phyloP scores from a whole-genome alignment of 2,797 vertebrate species.

The Enteromius thamalakanensis region DNA sequence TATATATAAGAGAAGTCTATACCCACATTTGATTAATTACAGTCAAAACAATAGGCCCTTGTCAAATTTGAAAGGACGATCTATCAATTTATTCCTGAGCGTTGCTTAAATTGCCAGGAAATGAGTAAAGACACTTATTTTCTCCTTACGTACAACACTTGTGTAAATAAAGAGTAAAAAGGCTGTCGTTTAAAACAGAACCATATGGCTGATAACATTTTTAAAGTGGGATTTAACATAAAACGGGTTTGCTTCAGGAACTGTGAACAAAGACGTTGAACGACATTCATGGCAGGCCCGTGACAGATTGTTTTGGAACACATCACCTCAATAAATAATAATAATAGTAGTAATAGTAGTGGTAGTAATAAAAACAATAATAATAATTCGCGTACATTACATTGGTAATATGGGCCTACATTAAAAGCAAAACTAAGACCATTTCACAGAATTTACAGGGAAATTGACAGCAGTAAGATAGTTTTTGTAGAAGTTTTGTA shows the following conservation, averaged over 20 bases:
- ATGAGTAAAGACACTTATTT: neutral
- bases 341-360: conserved; percentile 6
- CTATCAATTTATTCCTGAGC: conserved; percentile 7
- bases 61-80: conserved; percentile 4
- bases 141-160: neutral
- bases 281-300: neutral
- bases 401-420: neutral
- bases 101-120: conserved; percentile 1
- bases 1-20: neutral
- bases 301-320: neutral
- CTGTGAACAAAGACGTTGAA: conserved; percentile 19
- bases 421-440: neutral
- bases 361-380: neutral
- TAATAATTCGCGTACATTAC: neutral
- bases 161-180: conserved; percentile 10
- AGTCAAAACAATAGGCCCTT: conserved; percentile 25
- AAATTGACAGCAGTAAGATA: neutral
- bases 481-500: neutral
- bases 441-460: neutral
- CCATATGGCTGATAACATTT: too few relatives aligned
- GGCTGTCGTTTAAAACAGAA: neutral
- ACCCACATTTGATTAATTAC: neutral
- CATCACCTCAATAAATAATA: neutral
- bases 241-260: conserved; percentile 5
- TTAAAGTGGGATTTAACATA: neutral